These are phyloP conservation scores for Meliscaeva auricollis DNA, from an alignment of 2,888 invertebrate species.

Conservation along the genomic window DNA sequence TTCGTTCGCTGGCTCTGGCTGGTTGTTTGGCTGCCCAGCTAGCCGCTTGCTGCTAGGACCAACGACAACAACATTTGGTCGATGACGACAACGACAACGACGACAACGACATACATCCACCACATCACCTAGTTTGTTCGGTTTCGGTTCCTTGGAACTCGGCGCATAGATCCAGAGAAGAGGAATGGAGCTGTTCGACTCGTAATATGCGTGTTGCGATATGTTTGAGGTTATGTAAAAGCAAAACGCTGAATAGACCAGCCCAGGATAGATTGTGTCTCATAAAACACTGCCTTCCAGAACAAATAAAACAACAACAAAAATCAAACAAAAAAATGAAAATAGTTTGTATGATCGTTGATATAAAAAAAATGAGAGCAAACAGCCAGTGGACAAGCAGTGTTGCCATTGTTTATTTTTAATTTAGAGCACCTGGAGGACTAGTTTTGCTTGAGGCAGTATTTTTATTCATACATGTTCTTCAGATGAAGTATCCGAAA, in stretches of 20 bases:
- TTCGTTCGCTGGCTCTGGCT: constrained; percentile 11
- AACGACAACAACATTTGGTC: constrained; percentile 30
- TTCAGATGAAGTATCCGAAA: no score
- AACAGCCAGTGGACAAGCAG: constrained; percentile 35
- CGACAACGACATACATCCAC: constrained; percentile 62
- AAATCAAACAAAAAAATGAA: constrained; percentile 7
- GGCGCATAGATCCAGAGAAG: constrained; percentile 28
- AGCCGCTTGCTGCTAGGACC: background rate
- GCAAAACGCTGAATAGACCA: constrained; percentile 69
- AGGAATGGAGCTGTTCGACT: constrained; percentile 32
- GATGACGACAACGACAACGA: constrained; percentile 49
- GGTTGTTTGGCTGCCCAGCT: background rate
- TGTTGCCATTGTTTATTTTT: constrained; percentile 30
- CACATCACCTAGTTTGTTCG: constrained; percentile 46
- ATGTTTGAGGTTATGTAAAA: constrained; percentile 72
- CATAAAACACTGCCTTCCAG: constrained; percentile 67
- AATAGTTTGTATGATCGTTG: constrained; percentile 42
- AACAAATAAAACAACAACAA: constrained; percentile 25
- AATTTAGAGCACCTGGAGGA: background rate
- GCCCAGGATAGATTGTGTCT: constrained; percentile 62
- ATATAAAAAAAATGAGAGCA: constrained; percentile 32
- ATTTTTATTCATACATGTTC: no score
- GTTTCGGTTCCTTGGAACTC: constrained; percentile 14
- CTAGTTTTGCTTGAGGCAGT: no score
- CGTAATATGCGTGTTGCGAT: constrained; percentile 66